These are phyloP conservation scores for Euzetes globulus DNA, from an alignment of 2,888 invertebrate species.

Conservation along the genomic window DNA sequence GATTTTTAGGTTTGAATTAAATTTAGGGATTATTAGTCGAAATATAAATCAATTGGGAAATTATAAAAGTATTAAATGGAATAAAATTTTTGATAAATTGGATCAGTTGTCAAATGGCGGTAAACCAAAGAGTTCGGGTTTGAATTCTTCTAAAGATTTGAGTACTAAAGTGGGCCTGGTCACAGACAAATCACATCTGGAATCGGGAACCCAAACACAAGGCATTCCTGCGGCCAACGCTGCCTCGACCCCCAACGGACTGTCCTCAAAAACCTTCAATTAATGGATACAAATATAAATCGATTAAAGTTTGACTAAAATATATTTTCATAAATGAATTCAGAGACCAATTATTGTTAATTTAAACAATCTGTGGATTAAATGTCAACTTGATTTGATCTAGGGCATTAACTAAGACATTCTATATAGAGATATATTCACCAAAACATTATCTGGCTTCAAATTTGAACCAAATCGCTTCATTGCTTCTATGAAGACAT, in stretches of 20 bases:
- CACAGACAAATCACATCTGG: conserved; percentile 53
- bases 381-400: too few relatives aligned
- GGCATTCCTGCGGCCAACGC: conserved; percentile 76
- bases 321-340: too few relatives aligned
- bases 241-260: conserved; percentile 76
- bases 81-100: not conserved
- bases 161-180: conserved; percentile 51
- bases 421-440: too few relatives aligned
- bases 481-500: conserved; percentile 72
- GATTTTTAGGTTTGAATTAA: too few relatives aligned
- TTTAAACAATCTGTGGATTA: too few relatives aligned
- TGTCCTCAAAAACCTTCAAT: conserved; percentile 76
- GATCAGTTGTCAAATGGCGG: conserved; percentile 55
- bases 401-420: too few relatives aligned
- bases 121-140: conserved; percentile 76
- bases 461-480: conserved; percentile 59
- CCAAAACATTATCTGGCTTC: conserved; percentile 20
- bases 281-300: too few relatives aligned
- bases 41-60: too few relatives aligned
- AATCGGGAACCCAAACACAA: conserved; percentile 72
- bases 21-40: too few relatives aligned
- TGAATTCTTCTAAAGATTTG: conserved; percentile 65
- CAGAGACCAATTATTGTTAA: too few relatives aligned
- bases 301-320: too few relatives aligned
- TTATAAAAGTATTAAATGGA: too few relatives aligned